Percentiles rank a stretch among this genome's conserved stretches.
Evolutionary conservation across 2,888 invertebrate species (phyloP).

Genomic region (Leucania comma): DNA sequence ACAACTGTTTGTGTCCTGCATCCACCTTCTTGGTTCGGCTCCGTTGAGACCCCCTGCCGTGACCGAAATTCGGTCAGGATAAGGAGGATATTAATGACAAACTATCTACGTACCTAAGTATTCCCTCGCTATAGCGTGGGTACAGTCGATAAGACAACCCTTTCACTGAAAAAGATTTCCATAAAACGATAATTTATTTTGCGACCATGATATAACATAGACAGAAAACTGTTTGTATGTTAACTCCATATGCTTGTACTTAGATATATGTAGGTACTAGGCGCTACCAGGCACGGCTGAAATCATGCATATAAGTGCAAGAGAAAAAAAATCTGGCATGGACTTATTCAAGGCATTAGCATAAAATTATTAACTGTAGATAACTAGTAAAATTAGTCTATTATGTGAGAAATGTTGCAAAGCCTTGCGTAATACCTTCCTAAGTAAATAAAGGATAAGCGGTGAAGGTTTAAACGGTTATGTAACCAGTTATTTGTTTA

Average conservation of each 20-base stretch:
- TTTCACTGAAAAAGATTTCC: constrained; percentile 7
- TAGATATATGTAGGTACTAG: constrained; percentile 9
- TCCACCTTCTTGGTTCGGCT: no score
- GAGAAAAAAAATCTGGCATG: not conserved
- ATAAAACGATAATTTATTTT: constrained; percentile 1
- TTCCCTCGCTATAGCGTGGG: not conserved
- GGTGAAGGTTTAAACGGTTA: constrained; percentile 15
- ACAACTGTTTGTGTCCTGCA: no score
- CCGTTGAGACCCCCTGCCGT: no score
- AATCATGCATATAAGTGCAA: constrained; percentile 36
- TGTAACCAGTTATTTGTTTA: constrained; percentile 37
- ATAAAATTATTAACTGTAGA: not conserved
- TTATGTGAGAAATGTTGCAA: not conserved
- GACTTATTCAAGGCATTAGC: not conserved
- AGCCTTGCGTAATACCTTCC: constrained; percentile 42
- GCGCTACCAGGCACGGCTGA: constrained; percentile 22
- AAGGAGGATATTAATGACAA: not conserved
- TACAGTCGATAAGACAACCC: not conserved
- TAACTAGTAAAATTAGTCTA: constrained; percentile 14
- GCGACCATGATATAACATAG: constrained; percentile 2
- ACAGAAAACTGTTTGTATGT: not conserved
- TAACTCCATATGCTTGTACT: not conserved
- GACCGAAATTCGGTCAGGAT: not conserved
- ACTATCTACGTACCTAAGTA: not conserved
- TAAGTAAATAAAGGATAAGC: not conserved